These are phyloP conservation scores for Apeira syringaria DNA, from an alignment of 2,888 invertebrate species.

Conservation along the genomic window DNA sequence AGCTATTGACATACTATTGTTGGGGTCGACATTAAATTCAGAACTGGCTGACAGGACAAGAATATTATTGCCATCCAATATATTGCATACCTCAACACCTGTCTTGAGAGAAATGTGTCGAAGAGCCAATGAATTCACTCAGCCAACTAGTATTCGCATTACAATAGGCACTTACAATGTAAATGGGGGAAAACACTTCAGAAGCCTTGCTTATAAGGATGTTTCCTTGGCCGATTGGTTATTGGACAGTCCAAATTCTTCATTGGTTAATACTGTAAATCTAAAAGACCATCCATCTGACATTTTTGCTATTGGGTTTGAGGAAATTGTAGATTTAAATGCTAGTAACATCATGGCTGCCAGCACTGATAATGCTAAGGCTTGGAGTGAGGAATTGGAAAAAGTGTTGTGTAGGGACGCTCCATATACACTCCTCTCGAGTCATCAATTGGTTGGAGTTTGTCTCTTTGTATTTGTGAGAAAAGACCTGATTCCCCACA, in stretches of 20 bases:
- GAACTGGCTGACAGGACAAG: conserved; percentile 96
- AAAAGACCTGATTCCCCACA: conserved; percentile 93
- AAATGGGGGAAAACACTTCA: conserved; percentile 99
- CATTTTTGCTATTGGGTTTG: conserved; percentile 98
- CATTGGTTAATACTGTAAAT: conserved; percentile 72
- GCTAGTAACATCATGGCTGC: conserved; percentile 99
- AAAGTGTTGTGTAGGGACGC: conserved; percentile 94
- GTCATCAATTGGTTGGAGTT: conserved; percentile 98
- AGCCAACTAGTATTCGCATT: conserved; percentile 88
- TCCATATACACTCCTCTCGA: conserved; percentile 94
- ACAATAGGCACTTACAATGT: conserved; percentile 99
- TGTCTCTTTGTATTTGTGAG: conserved; percentile 97
- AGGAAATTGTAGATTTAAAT: conserved; percentile 99
- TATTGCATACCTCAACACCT: conserved; percentile 93
- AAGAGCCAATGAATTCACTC: conserved; percentile 90
- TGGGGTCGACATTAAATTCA: conserved; percentile 95
- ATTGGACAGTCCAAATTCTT: conserved; percentile 89
- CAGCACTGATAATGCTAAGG: conserved; percentile 93
- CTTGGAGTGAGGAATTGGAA: conserved; percentile 97
- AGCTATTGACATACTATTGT: conserved; percentile 97
- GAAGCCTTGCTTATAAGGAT: conserved; percentile 97
- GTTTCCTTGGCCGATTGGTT: conserved; percentile 94
- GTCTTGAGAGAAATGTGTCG: conserved; percentile 94
- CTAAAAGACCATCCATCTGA: conserved; percentile 89
- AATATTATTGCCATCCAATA: conserved; percentile 92